Conservation (phyloP, 2,113 vertebrate species). For the Oryctolagus cuniculus region DNA sequence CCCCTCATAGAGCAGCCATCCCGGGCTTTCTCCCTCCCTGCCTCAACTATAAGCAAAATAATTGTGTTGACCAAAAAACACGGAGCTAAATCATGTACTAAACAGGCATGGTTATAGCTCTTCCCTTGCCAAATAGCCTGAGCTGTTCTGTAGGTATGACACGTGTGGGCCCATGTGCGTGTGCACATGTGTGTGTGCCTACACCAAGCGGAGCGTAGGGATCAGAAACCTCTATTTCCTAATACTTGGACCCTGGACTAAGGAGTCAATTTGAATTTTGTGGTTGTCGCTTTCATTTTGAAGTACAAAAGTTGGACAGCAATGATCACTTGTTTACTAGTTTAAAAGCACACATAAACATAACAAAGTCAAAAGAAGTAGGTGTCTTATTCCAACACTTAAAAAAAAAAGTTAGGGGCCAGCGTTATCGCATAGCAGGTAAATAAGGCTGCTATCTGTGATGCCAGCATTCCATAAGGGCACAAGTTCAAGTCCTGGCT, state of each 20-base stretch:
- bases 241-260: fast-evolving
- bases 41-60: not conserved
- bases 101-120: not conserved
- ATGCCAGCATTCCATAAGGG: too few species aligned
- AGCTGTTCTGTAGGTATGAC: not conserved
- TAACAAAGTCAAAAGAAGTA: not conserved
- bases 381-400: not conserved
- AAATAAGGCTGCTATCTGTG: too few species aligned
- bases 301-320: not conserved
- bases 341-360: slow-evolving; percentile 15
- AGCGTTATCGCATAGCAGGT: too few species aligned
- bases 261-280: not conserved
- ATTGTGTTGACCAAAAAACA: not conserved
- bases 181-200: too few species aligned
- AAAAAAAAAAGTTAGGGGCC: not conserved
- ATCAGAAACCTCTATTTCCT: not conserved
- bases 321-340: not conserved
- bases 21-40: not conserved
- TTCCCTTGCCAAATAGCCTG: too few species aligned
- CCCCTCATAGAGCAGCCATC: not conserved
- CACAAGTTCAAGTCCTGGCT: too few species aligned
- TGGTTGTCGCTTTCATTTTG: not conserved
- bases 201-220: not conserved
- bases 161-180: not conserved
- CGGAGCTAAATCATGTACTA: not conserved